A percentile compares a stretch with the other conserved stretches of the same genome.
phyloP scores from a whole-genome alignment of 1,140 invertebrate genomes.

The Pinna nobilis region DNA sequence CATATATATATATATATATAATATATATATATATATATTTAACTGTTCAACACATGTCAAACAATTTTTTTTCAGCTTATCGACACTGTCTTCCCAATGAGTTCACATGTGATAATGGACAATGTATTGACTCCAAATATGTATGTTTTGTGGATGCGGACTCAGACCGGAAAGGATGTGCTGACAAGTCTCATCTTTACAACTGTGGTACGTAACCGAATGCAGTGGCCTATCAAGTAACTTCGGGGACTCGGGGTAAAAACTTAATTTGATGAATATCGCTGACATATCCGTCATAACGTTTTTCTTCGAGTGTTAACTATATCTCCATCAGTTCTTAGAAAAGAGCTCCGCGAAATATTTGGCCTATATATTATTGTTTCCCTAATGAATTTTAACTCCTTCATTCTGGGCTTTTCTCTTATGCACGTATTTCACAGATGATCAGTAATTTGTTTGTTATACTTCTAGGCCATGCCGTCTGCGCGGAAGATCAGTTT shows the following conservation, averaged over 20 bases:
- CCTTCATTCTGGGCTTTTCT: not conserved
- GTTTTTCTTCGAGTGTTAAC: too few relatives aligned
- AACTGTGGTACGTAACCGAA: too few relatives aligned
- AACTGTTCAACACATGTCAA: too few relatives aligned
- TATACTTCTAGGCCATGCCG: slow-evolving; percentile 50
- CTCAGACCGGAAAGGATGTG: slow-evolving; percentile 68
- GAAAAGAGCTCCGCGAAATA: too few relatives aligned
- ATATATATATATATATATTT: too few relatives aligned
- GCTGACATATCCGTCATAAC: too few relatives aligned
- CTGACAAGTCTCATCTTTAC: slow-evolving; percentile 75
- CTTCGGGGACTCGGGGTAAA: too few relatives aligned
- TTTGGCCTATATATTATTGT: not conserved
- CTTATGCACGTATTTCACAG: not conserved
- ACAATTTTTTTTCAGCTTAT: slow-evolving; percentile 30
- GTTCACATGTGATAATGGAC: slow-evolving; percentile 69
- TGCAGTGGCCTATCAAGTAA: too few relatives aligned
- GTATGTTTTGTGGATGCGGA: slow-evolving; percentile 60
- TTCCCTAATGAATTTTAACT: not conserved
- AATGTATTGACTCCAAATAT: slow-evolving; percentile 62
- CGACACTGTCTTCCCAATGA: slow-evolving; percentile 56
- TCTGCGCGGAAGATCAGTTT: slow-evolving; percentile 62
- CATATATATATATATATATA: too few relatives aligned
- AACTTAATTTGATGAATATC: too few relatives aligned
- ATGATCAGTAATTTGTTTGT: not conserved
- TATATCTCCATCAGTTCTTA: too few relatives aligned